Evolutionary conservation across 2,888 invertebrate species (phyloP).

Genomic region (Aelia acuminata): DNA sequence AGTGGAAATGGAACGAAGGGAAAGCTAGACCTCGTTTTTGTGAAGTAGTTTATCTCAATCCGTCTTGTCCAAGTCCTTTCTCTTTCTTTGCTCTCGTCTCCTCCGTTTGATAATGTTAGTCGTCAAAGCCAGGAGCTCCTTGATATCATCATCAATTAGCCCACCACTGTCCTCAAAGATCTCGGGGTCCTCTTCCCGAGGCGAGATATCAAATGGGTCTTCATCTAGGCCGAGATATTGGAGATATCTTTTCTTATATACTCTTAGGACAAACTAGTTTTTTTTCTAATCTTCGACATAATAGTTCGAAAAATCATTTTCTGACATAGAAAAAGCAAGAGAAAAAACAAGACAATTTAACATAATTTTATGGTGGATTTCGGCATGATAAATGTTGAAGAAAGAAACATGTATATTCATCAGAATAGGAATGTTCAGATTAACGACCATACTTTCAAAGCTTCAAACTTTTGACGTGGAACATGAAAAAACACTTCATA

Average conservation of each 20-base stretch:
- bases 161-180: not conserved
- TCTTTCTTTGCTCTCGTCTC: constrained; percentile 12
- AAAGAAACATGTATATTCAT: too few species aligned
- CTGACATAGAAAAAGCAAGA: too few species aligned
- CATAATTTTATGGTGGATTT: too few species aligned
- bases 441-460: too few species aligned
- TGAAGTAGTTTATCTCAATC: constrained; percentile 33
- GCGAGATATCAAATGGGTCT: not conserved
- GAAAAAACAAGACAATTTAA: too few species aligned
- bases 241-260: constrained; percentile 6
- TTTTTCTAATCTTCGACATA: not conserved
- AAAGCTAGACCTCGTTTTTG: not conserved
- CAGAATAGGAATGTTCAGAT: too few species aligned
- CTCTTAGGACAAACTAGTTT: not conserved
- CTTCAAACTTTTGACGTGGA: too few species aligned
- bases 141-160: constrained; percentile 31
- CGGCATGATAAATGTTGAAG: too few species aligned
- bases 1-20: not conserved
- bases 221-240: not conserved
- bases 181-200: not conserved
- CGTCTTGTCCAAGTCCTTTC: not conserved
- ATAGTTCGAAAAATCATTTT: not conserved
- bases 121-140: constrained; percentile 31
- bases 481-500: too few species aligned
- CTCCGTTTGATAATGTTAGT: constrained; percentile 44